A percentile compares a stretch with the other conserved stretches of the same genome.
Evolutionary conservation across 2,113 vertebrate species (phyloP).

Genomic region (Phylloscopus trochiloides): DNA sequence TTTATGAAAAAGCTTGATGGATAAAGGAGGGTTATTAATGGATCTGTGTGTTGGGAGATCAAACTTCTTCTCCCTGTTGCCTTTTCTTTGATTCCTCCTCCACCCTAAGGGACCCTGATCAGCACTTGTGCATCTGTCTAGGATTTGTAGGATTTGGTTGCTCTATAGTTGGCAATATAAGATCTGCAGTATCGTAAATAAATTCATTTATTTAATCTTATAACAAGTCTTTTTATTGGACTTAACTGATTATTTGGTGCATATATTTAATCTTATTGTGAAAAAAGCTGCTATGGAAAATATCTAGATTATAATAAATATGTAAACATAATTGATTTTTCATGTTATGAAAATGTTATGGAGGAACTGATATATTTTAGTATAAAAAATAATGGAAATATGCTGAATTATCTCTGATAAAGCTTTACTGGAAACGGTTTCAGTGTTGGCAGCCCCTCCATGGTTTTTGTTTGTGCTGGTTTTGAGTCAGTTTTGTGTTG

Average conservation of each 20-base stretch:
- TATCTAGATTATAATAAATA: constrained; percentile 35
- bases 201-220: constrained; percentile 78
- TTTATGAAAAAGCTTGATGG: constrained; percentile 32
- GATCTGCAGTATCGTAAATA: constrained; percentile 71
- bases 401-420: constrained; percentile 57
- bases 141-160: constrained; percentile 63
- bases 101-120: constrained; percentile 48
- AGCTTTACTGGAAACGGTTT: constrained; percentile 39
- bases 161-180: constrained; percentile 65
- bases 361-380: constrained; percentile 40
- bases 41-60: constrained; percentile 38
- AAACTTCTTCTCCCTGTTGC: neutral
- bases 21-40: constrained; percentile 42
- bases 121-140: constrained; percentile 59
- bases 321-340: constrained; percentile 18
- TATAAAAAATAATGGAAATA: constrained; percentile 54
- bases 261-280: constrained; percentile 54
- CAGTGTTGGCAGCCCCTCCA: constrained; percentile 28
- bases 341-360: neutral
- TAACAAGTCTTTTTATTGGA: constrained; percentile 66
- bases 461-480: constrained; percentile 22
- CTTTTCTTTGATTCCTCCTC: constrained; percentile 57
- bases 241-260: constrained; percentile 60
- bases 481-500: constrained; percentile 8
- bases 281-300: constrained; percentile 49